A percentile compares a stretch with the other conserved stretches of the same genome.
Evolutionary conservation across 2,888 invertebrate species (phyloP).

Genomic region (Caenorhabditis zanzibari): DNA sequence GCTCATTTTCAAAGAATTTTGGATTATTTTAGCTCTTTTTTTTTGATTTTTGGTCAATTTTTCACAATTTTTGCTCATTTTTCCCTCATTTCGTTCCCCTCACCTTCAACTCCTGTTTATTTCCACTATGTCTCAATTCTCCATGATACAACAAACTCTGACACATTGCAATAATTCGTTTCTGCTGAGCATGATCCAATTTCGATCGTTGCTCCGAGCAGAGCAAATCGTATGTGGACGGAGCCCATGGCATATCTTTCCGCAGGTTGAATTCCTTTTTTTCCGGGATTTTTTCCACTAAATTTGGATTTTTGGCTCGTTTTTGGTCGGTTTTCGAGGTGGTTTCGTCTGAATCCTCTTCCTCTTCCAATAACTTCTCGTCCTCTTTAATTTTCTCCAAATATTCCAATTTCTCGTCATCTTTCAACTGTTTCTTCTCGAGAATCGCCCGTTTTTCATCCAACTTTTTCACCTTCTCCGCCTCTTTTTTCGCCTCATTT

Average conservation of each 20-base stretch:
- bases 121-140: slow-evolving; percentile 22
- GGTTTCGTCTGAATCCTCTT: background rate
- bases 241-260: slow-evolving; percentile 50
- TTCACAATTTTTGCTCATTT: background rate
- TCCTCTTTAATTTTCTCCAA: slow-evolving; percentile 48
- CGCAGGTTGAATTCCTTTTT: slow-evolving; percentile 41
- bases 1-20: background rate
- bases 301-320: background rate
- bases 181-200: slow-evolving; percentile 32
- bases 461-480: slow-evolving; percentile 39
- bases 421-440: slow-evolving; percentile 27
- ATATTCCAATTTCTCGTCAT: slow-evolving; percentile 38
- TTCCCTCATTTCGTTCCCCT: background rate
- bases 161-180: slow-evolving; percentile 53
- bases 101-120: slow-evolving; percentile 48
- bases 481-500: slow-evolving; percentile 34
- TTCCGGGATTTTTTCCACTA: background rate
- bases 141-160: slow-evolving; percentile 55
- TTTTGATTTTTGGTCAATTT: background rate
- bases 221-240: slow-evolving; percentile 29
- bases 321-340: too few species aligned
- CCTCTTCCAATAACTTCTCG: slow-evolving; percentile 16
- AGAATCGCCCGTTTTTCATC: slow-evolving; percentile 41
- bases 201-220: background rate
- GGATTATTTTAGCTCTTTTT: background rate